Conservation (phyloP, 1,140 invertebrate genomes). For the Vanessa tameamea region DNA sequence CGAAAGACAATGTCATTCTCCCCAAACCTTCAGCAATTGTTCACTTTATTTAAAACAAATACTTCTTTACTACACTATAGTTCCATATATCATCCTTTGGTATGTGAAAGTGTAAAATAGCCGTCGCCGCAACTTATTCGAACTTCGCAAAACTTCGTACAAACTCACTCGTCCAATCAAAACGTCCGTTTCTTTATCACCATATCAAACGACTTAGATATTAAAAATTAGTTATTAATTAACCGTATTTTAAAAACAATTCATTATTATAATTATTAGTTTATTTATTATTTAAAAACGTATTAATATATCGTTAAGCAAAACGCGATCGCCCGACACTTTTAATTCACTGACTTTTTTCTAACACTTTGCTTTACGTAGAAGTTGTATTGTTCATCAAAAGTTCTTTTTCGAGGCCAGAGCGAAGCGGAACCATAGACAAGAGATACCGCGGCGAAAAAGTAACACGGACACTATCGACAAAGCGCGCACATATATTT, state of each 20-base stretch:
- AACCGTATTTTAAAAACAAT: conserved; percentile 26
- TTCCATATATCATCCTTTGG: conserved; percentile 45
- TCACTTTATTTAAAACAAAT: conserved; percentile 47
- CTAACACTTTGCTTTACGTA: conserved; percentile 46
- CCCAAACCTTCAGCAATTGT: conserved; percentile 49
- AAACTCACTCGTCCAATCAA: conserved; percentile 39
- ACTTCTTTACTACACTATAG: conserved; percentile 45
- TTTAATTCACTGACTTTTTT: conserved; percentile 24
- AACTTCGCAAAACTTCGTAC: conserved; percentile 56
- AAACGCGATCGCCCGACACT: conserved; percentile 26
- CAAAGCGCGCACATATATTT: conserved; percentile 67
- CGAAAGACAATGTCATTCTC: conserved; percentile 79
- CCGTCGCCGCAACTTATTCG: conserved; percentile 45
- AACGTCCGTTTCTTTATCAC: conserved; percentile 36
- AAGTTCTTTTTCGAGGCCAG: conserved; percentile 48
- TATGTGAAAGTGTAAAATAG: conserved; percentile 38
- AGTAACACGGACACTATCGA: conserved; percentile 71
- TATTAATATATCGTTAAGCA: conserved; percentile 34
- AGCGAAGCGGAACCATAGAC: conserved; percentile 54
- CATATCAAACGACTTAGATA: conserved; percentile 31
- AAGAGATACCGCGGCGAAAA: conserved; percentile 64
- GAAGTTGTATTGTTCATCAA: conserved; percentile 60
- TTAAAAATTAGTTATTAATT: conserved; percentile 23
- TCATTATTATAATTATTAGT: conserved; percentile 18
- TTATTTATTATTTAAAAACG: conserved; percentile 26